phyloP scores from a whole-genome alignment of 1,140 invertebrate species.

The Drosophila sp. region DNA sequence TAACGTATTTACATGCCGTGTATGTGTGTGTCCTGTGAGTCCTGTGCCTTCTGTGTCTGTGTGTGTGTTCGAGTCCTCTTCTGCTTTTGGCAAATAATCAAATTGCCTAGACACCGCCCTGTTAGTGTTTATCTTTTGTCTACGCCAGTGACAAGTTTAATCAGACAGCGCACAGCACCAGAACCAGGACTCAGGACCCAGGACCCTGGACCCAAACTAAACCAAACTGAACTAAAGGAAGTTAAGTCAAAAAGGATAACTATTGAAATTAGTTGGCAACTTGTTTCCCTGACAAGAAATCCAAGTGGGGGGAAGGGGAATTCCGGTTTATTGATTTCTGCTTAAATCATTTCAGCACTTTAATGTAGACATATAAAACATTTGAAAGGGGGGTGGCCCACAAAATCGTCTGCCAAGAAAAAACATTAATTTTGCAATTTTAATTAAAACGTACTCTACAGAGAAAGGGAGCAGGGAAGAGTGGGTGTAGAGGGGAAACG shows the following conservation, averaged over 20 bases:
- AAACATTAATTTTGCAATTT: constrained; percentile 75
- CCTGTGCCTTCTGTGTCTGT: constrained; percentile 34
- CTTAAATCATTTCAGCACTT: constrained; percentile 74
- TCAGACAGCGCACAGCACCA: constrained; percentile 46
- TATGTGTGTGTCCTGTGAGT: constrained; percentile 16
- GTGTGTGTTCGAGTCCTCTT: constrained; percentile 37
- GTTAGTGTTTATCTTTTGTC: constrained; percentile 78
- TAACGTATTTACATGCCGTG: constrained; percentile 39
- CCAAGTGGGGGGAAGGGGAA: constrained; percentile 22
- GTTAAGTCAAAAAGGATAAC: constrained; percentile 71
- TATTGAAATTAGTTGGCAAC: constrained; percentile 77
- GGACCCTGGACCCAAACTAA: neutral
- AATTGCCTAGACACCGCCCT: constrained; percentile 72
- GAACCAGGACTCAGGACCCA: too few relatives aligned
- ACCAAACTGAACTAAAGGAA: constrained; percentile 6
- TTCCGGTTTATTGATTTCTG: constrained; percentile 56
- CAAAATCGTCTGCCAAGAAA: constrained; percentile 30
- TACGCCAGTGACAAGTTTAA: constrained; percentile 76
- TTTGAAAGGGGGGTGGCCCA: neutral
- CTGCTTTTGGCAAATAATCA: constrained; percentile 80
- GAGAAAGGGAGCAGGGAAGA: neutral
- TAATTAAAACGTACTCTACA: constrained; percentile 61
- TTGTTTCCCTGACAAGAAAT: constrained; percentile 19
- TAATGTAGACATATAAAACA: constrained; percentile 39
- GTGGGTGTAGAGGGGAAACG: neutral